Conservation (phyloP, 2,797 vertebrate species). For the Gadopsis marmoratus region DNA sequence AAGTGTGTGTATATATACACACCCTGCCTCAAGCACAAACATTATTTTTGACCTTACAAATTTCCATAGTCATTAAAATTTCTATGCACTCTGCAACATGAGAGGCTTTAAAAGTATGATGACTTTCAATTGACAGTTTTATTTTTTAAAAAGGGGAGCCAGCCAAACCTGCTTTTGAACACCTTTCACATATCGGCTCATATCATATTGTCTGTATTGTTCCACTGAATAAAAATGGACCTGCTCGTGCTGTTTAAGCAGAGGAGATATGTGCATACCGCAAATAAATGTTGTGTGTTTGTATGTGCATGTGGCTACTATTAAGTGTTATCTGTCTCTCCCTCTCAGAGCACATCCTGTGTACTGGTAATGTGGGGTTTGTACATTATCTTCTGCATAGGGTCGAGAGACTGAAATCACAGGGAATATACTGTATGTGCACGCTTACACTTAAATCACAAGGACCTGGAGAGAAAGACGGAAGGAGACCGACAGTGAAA, state of each 20-base stretch:
- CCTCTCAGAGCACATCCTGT: constrained; percentile 40
- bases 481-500: constrained; percentile 3
- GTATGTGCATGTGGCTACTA: constrained; percentile 29
- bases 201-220: constrained; percentile 36
- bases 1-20: not conserved
- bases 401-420: constrained; percentile 43
- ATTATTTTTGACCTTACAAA: constrained; percentile 41
- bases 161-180: constrained; percentile 21
- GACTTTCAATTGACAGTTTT: constrained; percentile 37
- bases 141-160: constrained; percentile 22
- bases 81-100: constrained; percentile 6
- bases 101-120: constrained; percentile 32
- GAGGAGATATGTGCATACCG: not conserved
- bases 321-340: constrained; percentile 27
- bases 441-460: constrained; percentile 37
- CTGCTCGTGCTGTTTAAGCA: not conserved
- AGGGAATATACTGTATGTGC: constrained; percentile 30
- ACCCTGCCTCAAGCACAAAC: constrained; percentile 36
- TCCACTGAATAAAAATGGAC: constrained; percentile 29
- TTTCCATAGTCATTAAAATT: constrained; percentile 48
- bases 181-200: constrained; percentile 14
- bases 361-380: constrained; percentile 47
- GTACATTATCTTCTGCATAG: constrained; percentile 30
- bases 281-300: constrained; percentile 23
- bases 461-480: constrained; percentile 18